phyloP scores from a whole-genome alignment of 2,797 vertebrate species.

The Phrynocephalus vlangalii region DNA sequence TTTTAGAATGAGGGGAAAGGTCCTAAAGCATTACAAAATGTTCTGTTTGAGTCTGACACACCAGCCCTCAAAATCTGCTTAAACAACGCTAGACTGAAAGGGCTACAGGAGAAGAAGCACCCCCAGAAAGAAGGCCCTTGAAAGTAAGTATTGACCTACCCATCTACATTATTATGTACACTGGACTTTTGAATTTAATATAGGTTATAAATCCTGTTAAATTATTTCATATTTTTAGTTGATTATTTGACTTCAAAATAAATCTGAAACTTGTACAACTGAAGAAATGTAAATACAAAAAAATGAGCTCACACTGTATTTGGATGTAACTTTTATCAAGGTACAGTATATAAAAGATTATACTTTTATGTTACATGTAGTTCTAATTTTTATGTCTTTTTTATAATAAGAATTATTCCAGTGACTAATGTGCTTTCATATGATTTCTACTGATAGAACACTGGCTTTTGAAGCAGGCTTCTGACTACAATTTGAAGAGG shows the following conservation, averaged over 20 bases:
- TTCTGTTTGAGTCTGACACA: conserved; percentile 29
- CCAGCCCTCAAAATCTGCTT: conserved; percentile 48
- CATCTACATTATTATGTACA: not conserved
- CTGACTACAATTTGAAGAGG: conserved; percentile 12
- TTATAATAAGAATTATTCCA: not conserved
- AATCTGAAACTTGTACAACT: conserved; percentile 16
- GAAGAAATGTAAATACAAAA: not conserved
- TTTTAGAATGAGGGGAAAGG: conserved; percentile 69
- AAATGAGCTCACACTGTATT: not conserved
- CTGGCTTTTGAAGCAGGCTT: conserved; percentile 57
- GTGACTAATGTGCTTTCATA: conserved; percentile 4
- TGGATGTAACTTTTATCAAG: conserved; percentile 9
- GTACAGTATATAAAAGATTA: conserved; percentile 6
- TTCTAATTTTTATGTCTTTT: not conserved
- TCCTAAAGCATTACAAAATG: conserved; percentile 49
- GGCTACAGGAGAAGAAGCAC: not conserved
- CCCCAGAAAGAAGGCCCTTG: not conserved
- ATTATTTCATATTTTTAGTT: conserved; percentile 22
- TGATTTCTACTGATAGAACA: not conserved
- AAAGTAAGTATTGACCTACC: conserved; percentile 50
- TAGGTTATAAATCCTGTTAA: not conserved
- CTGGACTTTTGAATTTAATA: conserved; percentile 28
- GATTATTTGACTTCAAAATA: conserved; percentile 10
- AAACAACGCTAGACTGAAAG: conserved; percentile 19
- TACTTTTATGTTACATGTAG: not conserved